Base-by-base conservation (phyloP, 2,113 vertebrate species). In the Hiodon alosoides region DNA sequence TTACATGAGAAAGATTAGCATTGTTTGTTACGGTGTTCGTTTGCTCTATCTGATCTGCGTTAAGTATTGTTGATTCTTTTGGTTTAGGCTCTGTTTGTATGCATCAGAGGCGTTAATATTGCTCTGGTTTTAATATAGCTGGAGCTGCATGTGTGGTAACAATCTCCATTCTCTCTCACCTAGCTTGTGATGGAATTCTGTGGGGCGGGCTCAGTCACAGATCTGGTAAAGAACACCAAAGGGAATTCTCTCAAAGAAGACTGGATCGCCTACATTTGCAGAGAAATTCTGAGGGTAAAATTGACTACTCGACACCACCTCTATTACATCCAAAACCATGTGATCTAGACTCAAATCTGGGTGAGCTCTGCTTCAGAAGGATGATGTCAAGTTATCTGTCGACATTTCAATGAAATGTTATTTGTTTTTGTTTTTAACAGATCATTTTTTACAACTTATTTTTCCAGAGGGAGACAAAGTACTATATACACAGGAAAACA, bases 151-250 rank as follows among this genome's bases (percentile, higher is more conserved):
- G n/a, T 77, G 10, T 65, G 70, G 57, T 79, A 31, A 2, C 60
- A 3, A 0, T 54, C 5, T 50, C 16, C 73, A 0, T 3, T 67
- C 46, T 80, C 52, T 70, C 52, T 67, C 17, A 11, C 79, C 2
- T 53, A 96, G 95, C 90, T 96, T 85, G 95, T 96, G 78, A 96
- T 96, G 95, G 95, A 97, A 90, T 96, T 97, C 78, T 97, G 95
- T 17, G 95, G 95, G 0, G 95, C 95, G 0, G 95, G 95, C 4
- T 97, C 95, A 0, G 95, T 97, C 75, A 97, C 95, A 0, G 95
- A 97, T 83, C 85, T 97, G 78, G 95, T 97, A 55, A 97, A 97
- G 81, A 96, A 96, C 86, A 96, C 95, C 0, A 96, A 97, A 76
- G 95, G 95, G 70, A 96, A 94, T 16, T 92, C 94, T 0, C 89